Evolutionary conservation across 35 echinoderm and acorn worm genomes (phyloP).

Genomic region (Patiria miniata): DNA sequence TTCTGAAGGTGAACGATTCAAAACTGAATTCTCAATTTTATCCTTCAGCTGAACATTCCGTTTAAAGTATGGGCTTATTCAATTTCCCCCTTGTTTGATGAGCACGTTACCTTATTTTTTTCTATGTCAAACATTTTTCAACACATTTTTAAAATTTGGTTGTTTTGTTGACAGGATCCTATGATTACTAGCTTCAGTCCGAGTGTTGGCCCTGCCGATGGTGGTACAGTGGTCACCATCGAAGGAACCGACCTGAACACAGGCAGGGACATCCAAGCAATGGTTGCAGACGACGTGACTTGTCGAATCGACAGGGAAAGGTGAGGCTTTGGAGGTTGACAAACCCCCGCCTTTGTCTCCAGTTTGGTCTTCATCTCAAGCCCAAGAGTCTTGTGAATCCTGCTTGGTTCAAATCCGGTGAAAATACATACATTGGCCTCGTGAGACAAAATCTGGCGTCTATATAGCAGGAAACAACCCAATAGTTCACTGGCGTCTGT

Average conservation of each 20-base stretch:
- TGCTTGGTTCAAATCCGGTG: no score
- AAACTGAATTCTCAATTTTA: not conserved
- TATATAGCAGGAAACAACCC: no score
- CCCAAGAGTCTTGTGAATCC: no score
- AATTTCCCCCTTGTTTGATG: not conserved
- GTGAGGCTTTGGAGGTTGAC: not conserved
- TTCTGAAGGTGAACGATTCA: not conserved
- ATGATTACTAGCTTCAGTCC: constrained; percentile 13
- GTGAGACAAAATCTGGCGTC: no score
- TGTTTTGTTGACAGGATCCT: not conserved
- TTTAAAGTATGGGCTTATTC: not conserved
- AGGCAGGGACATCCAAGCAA: constrained; percentile 5
- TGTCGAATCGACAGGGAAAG: not conserved
- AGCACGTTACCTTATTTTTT: not conserved
- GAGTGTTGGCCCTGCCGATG: not conserved
- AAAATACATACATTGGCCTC: no score
- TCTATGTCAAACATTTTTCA: not conserved
- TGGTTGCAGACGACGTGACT: not conserved
- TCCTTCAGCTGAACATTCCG: not conserved
- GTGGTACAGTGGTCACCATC: constrained; percentile 7
- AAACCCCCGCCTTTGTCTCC: no score
- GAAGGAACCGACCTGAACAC: not conserved
- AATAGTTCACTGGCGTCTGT: no score
- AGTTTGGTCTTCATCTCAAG: no score
- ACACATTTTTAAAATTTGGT: no score